These are phyloP conservation scores for Drosophila kikkawai DNA, from an alignment of 1,140 invertebrate genomes.

Conservation along the genomic window DNA sequence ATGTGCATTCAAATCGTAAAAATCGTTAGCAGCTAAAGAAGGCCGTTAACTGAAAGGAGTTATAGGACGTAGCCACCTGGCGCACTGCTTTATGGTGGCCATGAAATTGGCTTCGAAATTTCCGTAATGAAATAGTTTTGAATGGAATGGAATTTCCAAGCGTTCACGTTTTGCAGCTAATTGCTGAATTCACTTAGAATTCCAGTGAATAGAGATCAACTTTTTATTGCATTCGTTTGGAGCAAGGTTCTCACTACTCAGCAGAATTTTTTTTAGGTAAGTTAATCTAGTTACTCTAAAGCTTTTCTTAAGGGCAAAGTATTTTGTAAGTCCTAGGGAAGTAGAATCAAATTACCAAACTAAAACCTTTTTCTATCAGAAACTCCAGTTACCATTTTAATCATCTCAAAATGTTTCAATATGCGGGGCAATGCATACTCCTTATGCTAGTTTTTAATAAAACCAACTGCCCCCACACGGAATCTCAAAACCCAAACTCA, in stretches of 20 bases:
- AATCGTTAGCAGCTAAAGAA: constrained; percentile 24
- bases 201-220: background rate
- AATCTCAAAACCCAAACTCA: background rate
- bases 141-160: background rate
- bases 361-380: accelerated
- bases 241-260: background rate
- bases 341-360: background rate
- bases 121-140: constrained; percentile 33
- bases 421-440: background rate
- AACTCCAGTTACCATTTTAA: background rate
- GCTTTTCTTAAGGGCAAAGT: background rate
- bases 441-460: background rate
- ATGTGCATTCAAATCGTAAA: constrained; percentile 78
- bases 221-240: constrained; percentile 16
- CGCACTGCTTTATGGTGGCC: constrained; percentile 24
- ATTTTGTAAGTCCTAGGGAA: background rate
- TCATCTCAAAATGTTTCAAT: background rate
- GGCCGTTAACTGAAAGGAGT: constrained; percentile 18
- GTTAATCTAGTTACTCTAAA: background rate
- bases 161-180: constrained; percentile 19
- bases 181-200: constrained; percentile 33
- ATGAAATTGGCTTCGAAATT: constrained; percentile 29
- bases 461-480: too few species aligned
- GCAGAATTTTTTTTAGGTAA: background rate
- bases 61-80: constrained; percentile 18